These are phyloP conservation scores for Hippolais icterina DNA, from an alignment of 2,113 vertebrate species.

Conservation along the genomic window DNA sequence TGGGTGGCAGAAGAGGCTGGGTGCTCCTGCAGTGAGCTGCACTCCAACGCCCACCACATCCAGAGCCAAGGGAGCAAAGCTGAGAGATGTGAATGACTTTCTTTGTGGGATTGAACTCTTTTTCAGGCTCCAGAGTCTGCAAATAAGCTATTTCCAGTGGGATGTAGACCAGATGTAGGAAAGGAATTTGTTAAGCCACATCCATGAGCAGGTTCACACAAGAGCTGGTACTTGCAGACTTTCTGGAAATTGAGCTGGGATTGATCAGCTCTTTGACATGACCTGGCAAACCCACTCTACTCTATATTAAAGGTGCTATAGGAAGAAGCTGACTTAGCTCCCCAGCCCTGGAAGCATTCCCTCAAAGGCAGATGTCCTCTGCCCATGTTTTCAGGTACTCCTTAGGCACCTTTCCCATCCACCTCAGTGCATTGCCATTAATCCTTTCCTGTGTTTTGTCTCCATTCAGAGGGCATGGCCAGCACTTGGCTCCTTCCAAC, in stretches of 20 bases:
- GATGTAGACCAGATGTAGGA: neutral
- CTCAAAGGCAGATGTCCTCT: neutral
- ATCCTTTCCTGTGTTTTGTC: neutral
- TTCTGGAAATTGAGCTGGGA: neutral
- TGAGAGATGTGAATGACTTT: neutral
- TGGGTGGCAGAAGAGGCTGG: neutral
- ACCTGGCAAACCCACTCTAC: neutral
- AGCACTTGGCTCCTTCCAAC: neutral
- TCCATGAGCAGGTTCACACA: neutral
- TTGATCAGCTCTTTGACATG: neutral
- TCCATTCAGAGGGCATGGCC: neutral
- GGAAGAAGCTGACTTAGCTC: neutral
- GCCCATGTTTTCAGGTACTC: neutral
- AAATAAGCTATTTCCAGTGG: neutral
- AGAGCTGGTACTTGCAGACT: neutral
- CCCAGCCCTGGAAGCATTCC: neutral
- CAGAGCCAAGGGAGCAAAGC: neutral
- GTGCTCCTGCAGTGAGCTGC: neutral
- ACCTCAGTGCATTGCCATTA: neutral
- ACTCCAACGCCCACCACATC: neutral
- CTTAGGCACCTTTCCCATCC: neutral
- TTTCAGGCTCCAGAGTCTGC: neutral
- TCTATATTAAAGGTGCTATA: neutral
- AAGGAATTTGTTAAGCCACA: neutral
- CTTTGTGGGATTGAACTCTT: neutral